Percentiles rank a stretch among this genome's conserved stretches.
Conservation (phyloP, 2,113 vertebrate species). For the Junco hyemalis region DNA sequence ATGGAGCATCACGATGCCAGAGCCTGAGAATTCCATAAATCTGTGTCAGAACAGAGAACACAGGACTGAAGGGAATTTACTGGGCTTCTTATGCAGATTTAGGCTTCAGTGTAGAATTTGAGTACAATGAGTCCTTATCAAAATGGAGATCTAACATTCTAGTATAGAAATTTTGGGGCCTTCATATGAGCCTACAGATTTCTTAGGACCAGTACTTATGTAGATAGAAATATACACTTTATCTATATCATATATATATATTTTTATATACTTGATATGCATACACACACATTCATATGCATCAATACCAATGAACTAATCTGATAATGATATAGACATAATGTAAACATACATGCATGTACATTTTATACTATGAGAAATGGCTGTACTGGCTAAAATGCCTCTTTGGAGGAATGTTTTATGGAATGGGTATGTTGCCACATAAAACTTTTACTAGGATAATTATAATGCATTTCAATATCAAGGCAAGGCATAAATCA, state of each 20-base stretch:
- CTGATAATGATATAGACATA: neutral
- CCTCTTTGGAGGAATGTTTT: neutral
- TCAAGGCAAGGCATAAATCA: neutral
- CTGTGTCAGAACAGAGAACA: neutral
- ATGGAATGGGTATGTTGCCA: neutral
- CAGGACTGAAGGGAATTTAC: neutral
- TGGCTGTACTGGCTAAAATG: neutral
- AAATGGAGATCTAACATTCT: neutral
- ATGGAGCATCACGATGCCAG: too few species aligned
- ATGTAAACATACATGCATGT: neutral
- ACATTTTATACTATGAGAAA: neutral
- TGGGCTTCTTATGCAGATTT: neutral
- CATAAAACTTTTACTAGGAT: neutral
- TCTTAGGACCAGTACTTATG: neutral
- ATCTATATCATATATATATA: neutral
- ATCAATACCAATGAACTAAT: neutral
- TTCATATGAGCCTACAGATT: neutral
- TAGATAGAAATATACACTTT: neutral
- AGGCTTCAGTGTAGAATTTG: neutral
- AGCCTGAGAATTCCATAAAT: neutral
- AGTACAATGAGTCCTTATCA: neutral
- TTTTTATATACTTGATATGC: neutral
- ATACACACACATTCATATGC: rapidly evolving
- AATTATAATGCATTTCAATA: neutral
- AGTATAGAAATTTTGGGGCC: neutral